Evolutionary conservation across 2,888 invertebrate species (phyloP).

Genomic region (Epirrhoe tristata): DNA sequence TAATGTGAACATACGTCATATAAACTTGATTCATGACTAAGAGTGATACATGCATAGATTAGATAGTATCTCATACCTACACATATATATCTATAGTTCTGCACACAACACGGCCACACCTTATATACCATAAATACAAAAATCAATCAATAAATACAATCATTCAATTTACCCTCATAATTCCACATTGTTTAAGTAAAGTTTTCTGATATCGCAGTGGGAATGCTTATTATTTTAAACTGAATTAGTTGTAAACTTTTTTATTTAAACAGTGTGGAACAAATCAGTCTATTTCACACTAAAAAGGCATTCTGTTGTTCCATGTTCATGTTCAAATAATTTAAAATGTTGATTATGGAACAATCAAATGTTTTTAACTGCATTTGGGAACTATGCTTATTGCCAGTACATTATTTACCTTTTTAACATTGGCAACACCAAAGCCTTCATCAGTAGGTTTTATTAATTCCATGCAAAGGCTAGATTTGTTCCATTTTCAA

Average conservation of each 20-base stretch:
- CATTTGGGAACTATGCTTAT: too few species aligned
- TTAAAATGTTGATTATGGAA: background rate
- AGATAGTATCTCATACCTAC: background rate
- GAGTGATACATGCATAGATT: background rate
- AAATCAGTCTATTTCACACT: background rate
- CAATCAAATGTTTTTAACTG: background rate
- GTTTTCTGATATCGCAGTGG: constrained; percentile 65
- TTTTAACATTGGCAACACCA: constrained; percentile 2
- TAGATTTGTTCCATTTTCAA: constrained; percentile 3
- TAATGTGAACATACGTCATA: background rate
- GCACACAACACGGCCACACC: background rate
- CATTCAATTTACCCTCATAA: constrained; percentile 12
- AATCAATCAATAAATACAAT: too few species aligned
- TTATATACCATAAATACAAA: background rate
- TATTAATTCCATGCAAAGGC: constrained; percentile 1
- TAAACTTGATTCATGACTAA: background rate
- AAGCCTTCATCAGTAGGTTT: background rate
- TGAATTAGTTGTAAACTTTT: constrained; percentile 3
- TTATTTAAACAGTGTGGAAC: constrained; percentile 30
- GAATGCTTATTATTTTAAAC: constrained; percentile 43
- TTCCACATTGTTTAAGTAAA: constrained; percentile 64
- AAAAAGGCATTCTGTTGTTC: background rate
- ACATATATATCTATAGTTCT: background rate
- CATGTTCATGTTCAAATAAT: constrained; percentile 3
- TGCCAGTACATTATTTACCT: background rate